Base-by-base conservation (phyloP, 2,113 vertebrate genomes). In the Aldabrachelys gigantea region DNA sequence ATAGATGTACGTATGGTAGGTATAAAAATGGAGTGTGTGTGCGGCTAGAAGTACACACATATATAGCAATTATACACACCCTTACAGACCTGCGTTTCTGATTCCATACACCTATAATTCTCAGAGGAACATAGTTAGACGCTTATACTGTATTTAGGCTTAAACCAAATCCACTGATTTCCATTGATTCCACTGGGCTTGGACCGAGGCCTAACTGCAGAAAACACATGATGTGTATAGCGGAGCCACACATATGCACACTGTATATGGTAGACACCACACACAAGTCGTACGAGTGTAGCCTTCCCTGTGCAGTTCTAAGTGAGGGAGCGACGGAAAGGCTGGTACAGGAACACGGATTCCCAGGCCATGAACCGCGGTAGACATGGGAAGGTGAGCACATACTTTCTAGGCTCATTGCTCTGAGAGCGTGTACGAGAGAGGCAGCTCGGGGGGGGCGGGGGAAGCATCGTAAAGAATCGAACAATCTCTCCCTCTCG, bases 241-340 rank as follows among this genome's bases (percentile, higher is more conserved):
- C 7, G 16, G 6, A 8, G 62, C 62, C 19, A 2, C 62, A n/a
- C 62, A 10, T 6, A 19, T 21, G 62, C 62, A 69, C 31, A 4
- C 4, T 7, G 65, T 19, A 2, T 10, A 22, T 21, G 19, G 65
- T 3, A 72, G 65, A 22, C 65, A 5, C 65, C 65, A 9, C 65
- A n/a, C n/a, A 38, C 3, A 5, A 22, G 19, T 10, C 19, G 22
- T 3, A 38, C 5, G 35, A 5, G 1, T 21, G 7, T 5, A 8
- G 16, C 17, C 62, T n/a, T 10, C 2, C 2, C 35, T 5, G 62
- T 21, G 35, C 35, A 16, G 65, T 1, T n/a, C 65, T 38, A 10
- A 21, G 10, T 1, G 65, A 22, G 19, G 65, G 16, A n/a, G 29
- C 1, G 62, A n/a, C 8, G 4, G 35, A 8, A 65, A 19, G 16